Base-by-base conservation (phyloP, 1,140 invertebrate genomes). In the Drosophila paulistorum region DNA sequence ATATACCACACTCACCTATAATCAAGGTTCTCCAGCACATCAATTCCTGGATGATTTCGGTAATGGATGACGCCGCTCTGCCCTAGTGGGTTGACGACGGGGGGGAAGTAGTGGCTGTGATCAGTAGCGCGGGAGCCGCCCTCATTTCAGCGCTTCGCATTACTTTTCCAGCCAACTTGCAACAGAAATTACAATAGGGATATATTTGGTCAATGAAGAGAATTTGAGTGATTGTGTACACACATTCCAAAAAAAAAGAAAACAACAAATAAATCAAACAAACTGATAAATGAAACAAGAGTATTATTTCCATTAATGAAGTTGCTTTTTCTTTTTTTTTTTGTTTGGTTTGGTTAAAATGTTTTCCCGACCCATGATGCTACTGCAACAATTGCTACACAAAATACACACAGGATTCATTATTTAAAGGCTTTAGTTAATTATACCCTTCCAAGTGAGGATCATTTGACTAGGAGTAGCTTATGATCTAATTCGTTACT, bases 101-200 rank as follows among this genome's bases (percentile, higher is more conserved):
- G 17, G 7, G n/a, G 45, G 45, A 2, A 17, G 45, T 3, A 51
- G 14, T 51, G 84, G 68, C 80, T 89, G 80, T 70, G 35, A 66
- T 60, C 62, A 74, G 75, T 65, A 69, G 76, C 71, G 68, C 67
- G 71, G 68, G 74, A 74, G 67, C 67, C 63, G 71, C 30, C 30
- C 30, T 72, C 82, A 65, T 75, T 77, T 83, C 65, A 87, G 80
- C 84, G 84, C 77, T 78, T 77, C 71, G 84, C 80, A 74, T 65
- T 82, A 83, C 80, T 89, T 83, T 77, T 87, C 70, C 74, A 89
- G 84, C 85, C 84, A 75, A 81, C 84, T 89, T 84, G 84, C 74
- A 90, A 90, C 84, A 78, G 62, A 89, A 89, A 89, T 84, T 72
- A 89, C 74, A 85, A 86, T 79, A 89, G 66, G 17, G 20, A 77